Evolutionary conservation across 2,113 vertebrate genomes (phyloP).

Genomic region (Amblyornis subalaris): DNA sequence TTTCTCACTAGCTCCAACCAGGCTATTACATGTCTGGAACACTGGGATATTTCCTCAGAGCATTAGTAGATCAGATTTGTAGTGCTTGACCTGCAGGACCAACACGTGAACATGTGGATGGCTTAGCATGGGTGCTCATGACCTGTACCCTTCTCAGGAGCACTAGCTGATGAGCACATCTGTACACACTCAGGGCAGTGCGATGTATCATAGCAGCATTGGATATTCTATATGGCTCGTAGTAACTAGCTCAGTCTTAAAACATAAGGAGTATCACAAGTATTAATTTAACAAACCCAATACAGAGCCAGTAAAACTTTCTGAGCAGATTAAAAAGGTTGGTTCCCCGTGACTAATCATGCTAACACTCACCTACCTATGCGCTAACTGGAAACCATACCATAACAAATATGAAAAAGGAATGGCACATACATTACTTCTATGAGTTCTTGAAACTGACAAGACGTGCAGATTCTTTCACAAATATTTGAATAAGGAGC

Average conservation of each 20-base stretch:
- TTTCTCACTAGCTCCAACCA: neutral
- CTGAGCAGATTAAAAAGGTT: neutral
- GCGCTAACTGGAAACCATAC: rapidly evolving
- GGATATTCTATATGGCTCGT: neutral
- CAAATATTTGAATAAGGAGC: neutral
- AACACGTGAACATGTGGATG: neutral
- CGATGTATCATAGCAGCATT: rapidly evolving
- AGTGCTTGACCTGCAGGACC: neutral
- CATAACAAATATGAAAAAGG: neutral
- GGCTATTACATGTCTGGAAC: neutral
- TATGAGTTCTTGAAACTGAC: neutral
- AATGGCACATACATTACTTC: neutral
- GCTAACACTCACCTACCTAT: neutral
- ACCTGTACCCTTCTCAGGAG: neutral
- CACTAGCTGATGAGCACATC: neutral
- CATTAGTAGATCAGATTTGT: neutral
- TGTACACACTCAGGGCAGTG: neutral
- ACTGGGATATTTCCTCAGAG: neutral
- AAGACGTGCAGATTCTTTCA: neutral
- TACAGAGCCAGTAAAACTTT: neutral
- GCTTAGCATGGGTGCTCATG: neutral
- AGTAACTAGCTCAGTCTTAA: neutral
- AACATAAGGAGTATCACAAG: neutral
- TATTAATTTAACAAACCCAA: neutral
- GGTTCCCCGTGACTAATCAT: neutral